A percentile compares a stretch with the other conserved stretches of the same genome.
phyloP scores from a whole-genome alignment of 2,888 invertebrate genomes.

The Parochlus steinenii region DNA sequence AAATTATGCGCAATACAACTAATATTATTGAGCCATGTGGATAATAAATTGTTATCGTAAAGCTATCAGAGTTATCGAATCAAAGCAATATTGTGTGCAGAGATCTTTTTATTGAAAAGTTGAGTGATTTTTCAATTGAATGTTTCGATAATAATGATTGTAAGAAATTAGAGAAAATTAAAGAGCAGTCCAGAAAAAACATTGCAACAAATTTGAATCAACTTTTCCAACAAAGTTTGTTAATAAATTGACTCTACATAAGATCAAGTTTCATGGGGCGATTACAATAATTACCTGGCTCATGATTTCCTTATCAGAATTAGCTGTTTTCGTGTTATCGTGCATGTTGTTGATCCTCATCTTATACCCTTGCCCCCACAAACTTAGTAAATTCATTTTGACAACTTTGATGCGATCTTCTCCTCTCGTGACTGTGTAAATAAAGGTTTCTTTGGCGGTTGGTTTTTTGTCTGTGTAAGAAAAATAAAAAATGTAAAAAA shows the following conservation, averaged over 20 bases:
- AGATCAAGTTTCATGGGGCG: too few relatives aligned
- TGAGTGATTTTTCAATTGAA: neutral
- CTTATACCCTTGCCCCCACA: conserved; percentile 50
- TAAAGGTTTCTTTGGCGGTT: conserved; percentile 51
- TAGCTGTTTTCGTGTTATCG: conserved; percentile 50
- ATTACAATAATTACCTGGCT: conserved; percentile 53
- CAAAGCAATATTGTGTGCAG: too few relatives aligned
- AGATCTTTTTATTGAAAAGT: neutral
- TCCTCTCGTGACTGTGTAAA: conserved; percentile 39
- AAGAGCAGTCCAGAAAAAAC: too few relatives aligned
- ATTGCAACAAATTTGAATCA: too few relatives aligned
- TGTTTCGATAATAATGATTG: too few relatives aligned
- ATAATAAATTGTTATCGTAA: too few relatives aligned
- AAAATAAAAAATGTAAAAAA: conserved; percentile 14
- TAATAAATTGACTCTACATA: too few relatives aligned
- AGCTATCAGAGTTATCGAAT: too few relatives aligned
- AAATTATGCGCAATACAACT: too few relatives aligned
- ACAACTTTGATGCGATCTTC: conserved; percentile 40
- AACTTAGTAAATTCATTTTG: conserved; percentile 42
- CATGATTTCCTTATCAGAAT: conserved; percentile 48
- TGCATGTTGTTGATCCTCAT: conserved; percentile 56
- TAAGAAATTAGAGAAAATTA: too few relatives aligned
- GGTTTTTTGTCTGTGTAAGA: conserved; percentile 48
- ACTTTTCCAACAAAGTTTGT: too few relatives aligned
- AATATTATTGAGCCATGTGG: too few relatives aligned